Evolutionary conservation across 2,797 vertebrate species (phyloP), one percentile per base, ranked within the genome.

Genomic region (Graptemys geographica): DNA sequence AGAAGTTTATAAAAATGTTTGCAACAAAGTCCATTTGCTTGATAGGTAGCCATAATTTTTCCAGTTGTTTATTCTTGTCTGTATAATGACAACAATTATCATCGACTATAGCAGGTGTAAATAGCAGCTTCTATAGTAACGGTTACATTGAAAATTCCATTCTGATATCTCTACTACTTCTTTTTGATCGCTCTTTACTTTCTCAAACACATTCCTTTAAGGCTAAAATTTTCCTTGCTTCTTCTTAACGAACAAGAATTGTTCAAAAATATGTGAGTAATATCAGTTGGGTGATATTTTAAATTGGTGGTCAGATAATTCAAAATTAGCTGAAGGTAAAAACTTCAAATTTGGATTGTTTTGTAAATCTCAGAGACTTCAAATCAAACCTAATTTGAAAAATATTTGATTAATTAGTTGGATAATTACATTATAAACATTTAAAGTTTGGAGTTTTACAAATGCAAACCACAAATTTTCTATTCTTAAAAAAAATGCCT

Each of bases 321-420:
- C 44, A 78, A 49, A 78, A 49, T 78, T 78, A 78, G 7, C 23
- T 49, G 44, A 78, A 31, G 25, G 23, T 78, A 78, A 12, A 31
- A 27, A 37, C 19, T 72, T 72, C 2, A 72, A 3, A 12, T 25
- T 41, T 78, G 13, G 44, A 49, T 49, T 15, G 44, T 49, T 83
- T 90, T 91, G 44, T 90, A 56, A 89, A 91, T 95, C 44, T 95
- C 33, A 41, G 52, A 82, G 4, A 87, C 53, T 87, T 86, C 82
- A 90, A 2, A 57, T 31, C 18, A 94, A 92, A 79, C 52, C 81
- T 84, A 79, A 12, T 59, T 87, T 86, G 52, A 90, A 91, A 44
- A 91, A 86, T 86, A 89, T 41, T 82, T 80, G 55, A 90, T 79
- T 6, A 84, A 31, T 65, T 90, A 8, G n/a, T 41, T 3, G 3